phyloP scores from a whole-genome alignment of 1,140 invertebrate genomes.

The Eubasilissa regina region DNA sequence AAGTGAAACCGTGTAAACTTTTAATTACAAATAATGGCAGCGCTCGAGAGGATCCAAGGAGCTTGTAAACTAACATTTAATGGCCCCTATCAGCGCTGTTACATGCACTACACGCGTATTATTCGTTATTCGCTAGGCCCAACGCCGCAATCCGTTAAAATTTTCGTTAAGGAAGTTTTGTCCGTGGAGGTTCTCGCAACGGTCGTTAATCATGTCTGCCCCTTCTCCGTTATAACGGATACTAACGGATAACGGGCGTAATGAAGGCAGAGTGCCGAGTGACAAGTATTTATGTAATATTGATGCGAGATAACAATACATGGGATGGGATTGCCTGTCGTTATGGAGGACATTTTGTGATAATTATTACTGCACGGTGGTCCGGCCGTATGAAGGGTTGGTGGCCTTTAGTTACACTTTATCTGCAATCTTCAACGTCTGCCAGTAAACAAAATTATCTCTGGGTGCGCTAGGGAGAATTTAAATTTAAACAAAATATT shows the following conservation, averaged over 20 bases:
- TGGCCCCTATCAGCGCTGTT: not conserved
- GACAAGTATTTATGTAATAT: slow-evolving; percentile 55
- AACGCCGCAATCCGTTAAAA: slow-evolving; percentile 60
- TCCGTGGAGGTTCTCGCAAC: slow-evolving; percentile 55
- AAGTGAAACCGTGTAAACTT: not conserved
- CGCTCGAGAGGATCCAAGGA: not conserved
- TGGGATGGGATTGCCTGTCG: not conserved
- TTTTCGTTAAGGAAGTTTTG: slow-evolving; percentile 58
- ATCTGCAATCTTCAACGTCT: slow-evolving; percentile 17
- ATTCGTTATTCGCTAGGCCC: slow-evolving; percentile 57
- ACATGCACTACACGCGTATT: slow-evolving; percentile 37
- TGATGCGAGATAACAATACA: slow-evolving; percentile 51
- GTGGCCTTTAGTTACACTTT: not conserved
- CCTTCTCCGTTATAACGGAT: slow-evolving; percentile 44
- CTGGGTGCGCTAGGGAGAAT: too few relatives aligned
- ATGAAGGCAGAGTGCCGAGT: slow-evolving; percentile 50
- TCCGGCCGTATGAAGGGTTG: not conserved
- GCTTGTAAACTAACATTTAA: slow-evolving; percentile 3
- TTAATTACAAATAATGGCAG: slow-evolving; percentile 19
- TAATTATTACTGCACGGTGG: slow-evolving; percentile 34
- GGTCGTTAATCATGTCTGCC: slow-evolving; percentile 60
- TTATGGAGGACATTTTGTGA: slow-evolving; percentile 24
- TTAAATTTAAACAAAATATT: too few relatives aligned
- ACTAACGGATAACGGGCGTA: slow-evolving; percentile 49
- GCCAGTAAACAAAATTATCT: slow-evolving; percentile 4